Evolutionary conservation across 2,113 vertebrate species (phyloP).

Genomic region (Hippocampus comes): DNA sequence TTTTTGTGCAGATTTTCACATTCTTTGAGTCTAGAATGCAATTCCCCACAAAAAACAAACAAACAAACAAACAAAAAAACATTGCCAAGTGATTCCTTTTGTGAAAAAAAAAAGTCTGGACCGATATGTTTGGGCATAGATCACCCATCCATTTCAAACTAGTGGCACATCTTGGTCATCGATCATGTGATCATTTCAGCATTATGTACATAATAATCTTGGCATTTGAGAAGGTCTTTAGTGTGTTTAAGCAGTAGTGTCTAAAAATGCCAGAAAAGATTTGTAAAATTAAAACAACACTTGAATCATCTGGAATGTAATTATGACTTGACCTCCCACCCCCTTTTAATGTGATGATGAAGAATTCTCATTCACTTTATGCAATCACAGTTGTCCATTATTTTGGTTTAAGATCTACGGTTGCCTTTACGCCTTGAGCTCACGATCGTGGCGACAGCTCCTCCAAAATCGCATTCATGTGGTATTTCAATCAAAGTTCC

Average conservation of each 20-base stretch:
- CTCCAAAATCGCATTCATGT: slow-evolving; percentile 23
- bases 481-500: slow-evolving; percentile 20
- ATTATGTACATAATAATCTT: too few species aligned
- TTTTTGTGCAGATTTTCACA: background rate
- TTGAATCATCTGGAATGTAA: background rate
- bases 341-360: background rate
- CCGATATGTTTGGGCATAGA: background rate
- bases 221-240: background rate
- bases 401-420: background rate
- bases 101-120: background rate
- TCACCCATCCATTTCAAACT: background rate
- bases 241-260: background rate
- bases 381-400: slow-evolving; percentile 26
- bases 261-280: background rate
- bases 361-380: background rate
- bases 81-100: background rate
- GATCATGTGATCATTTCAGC: too few species aligned
- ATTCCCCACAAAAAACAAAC: background rate
- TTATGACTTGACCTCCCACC: background rate
- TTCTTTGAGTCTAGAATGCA: background rate
- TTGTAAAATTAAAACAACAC: too few species aligned
- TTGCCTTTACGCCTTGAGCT: background rate
- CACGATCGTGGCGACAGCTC: background rate
- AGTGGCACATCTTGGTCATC: background rate
- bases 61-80: too few species aligned